Percentiles rank a stretch among this genome's conserved stretches.
Evolutionary conservation across 2,797 vertebrate species (phyloP).

Genomic region (Tympanoctomys barrerae): DNA sequence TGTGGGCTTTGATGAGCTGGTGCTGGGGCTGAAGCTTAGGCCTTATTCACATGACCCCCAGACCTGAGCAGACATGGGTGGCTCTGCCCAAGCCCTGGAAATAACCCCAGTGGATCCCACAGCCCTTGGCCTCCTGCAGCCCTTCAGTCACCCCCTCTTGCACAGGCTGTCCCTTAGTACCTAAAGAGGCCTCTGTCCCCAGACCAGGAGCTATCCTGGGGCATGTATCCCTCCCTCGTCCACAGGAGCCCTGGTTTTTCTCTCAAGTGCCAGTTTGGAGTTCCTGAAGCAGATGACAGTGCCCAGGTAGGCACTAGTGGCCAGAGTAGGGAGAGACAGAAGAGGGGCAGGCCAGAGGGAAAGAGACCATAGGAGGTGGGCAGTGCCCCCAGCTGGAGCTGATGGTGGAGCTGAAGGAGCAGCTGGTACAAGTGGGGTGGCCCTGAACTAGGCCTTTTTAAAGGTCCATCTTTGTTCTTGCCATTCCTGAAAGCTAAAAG

Average conservation of each 20-base stretch:
- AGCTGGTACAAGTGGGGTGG: background rate
- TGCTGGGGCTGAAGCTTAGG: background rate
- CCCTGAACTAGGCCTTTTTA: background rate
- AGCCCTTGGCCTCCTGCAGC: background rate
- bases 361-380: background rate
- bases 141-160: background rate
- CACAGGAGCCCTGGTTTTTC: background rate
- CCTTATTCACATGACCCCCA: background rate
- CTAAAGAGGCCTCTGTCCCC: background rate
- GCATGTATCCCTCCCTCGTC: background rate
- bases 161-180: background rate
- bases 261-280: background rate
- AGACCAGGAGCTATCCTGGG: fast-evolving
- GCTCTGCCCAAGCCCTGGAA: background rate
- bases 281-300: background rate
- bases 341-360: background rate
- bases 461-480: background rate
- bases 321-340: background rate
- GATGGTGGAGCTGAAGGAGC: background rate
- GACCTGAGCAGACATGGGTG: background rate
- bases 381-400: background rate
- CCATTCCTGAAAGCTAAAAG: background rate
- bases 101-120: background rate
- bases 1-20: background rate
- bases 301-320: background rate